Evolutionary conservation across 2,113 vertebrate genomes (phyloP).

Genomic region (Atherinomorus stipes): DNA sequence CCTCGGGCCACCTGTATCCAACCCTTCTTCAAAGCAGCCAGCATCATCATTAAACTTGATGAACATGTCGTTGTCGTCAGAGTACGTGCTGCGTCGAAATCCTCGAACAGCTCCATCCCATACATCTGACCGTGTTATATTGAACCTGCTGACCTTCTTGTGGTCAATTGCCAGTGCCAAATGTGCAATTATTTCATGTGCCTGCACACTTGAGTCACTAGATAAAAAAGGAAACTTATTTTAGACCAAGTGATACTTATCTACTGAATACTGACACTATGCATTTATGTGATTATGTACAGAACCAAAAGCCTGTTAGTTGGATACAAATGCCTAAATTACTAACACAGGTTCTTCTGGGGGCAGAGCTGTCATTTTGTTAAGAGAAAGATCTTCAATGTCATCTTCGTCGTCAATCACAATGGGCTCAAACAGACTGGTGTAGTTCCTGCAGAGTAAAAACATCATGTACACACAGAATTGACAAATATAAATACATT

Average conservation of each 20-base stretch:
- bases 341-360: conserved; percentile 16
- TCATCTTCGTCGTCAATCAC: not conserved
- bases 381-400: not conserved
- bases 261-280: not conserved
- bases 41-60: conserved; percentile 9
- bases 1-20: conserved; percentile 2
- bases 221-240: not conserved
- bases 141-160: not conserved
- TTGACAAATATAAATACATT: not conserved
- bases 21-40: conserved; percentile 1
- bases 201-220: not conserved
- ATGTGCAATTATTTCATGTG: not conserved
- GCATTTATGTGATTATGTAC: not conserved
- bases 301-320: not conserved
- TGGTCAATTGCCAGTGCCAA: not conserved
- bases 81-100: not conserved
- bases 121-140: not conserved
- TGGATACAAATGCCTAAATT: not conserved
- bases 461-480: not conserved
- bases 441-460: not conserved
- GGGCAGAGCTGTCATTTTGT: not conserved
- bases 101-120: conserved; percentile 2
- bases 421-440: not conserved
- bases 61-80: not conserved
- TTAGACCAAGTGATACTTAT: not conserved